Base-by-base conservation (phyloP, 37 sponge, comb jelly and placozoan species). In the Crambe crambe region DNA sequence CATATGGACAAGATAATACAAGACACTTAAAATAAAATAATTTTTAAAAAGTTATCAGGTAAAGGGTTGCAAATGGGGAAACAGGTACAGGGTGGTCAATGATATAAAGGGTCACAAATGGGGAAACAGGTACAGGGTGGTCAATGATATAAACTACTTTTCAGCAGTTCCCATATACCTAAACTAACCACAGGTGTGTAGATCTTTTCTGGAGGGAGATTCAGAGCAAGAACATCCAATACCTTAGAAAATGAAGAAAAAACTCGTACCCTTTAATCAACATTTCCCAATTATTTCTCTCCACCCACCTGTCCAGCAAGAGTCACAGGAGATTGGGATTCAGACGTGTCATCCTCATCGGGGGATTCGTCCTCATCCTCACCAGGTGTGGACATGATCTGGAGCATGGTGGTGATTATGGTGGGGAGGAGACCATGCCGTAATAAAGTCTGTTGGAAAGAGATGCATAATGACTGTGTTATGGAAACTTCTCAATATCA, bases 181-280 rank as follows among this genome's bases (percentile, higher is more conserved):
- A 20, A 0, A 77, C 93, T 92, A 21, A 92, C 93, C 61, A 88
- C 84, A 30, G 91, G 85, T 35, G 89, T 63, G 83, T 88, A 90
- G 37, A 96, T 69, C 51, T 78, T 82, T 27, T 96, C 90, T 25
- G 97, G 97, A 36, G 94, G 90, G 1, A 96, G 83, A 47, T 91
- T 47, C 31, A 94, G 84, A 0, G 97, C 69, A 25, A 96, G 72
- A 25, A 56, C 64, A 85, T 96, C 97, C 68, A 96, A 62, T 1
- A 95, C 84, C 96, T 93, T 58, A 39, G 37, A 67, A 34, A 21
- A 69, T 8, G 12, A 54, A 36, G 79, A 37, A 41, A 44, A 61
- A 23, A 40, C 56, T 29, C 23, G 68, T 43, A 84, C 47, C 25
- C 10, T 18, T 32, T 8, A 26, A 6, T 22, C 26, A n/a, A n/a